These are phyloP conservation scores for Listronotus bonariensis DNA, from an alignment of 1,140 invertebrate species.

Conservation along the genomic window DNA sequence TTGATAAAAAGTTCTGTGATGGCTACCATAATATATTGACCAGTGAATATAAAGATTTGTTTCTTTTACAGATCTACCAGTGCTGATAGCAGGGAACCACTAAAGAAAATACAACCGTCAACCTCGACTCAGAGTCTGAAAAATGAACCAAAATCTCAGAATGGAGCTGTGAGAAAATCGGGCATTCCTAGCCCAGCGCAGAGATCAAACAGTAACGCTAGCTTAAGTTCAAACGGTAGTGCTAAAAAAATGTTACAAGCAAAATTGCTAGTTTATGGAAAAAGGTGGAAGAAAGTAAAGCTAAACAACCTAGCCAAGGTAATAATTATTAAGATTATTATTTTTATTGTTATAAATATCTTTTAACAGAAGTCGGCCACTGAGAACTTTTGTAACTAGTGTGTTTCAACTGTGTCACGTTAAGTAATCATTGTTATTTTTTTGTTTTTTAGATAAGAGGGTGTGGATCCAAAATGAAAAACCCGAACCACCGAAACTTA, in stretches of 20 bases:
- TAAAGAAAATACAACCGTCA: slow-evolving; percentile 56
- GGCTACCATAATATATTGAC: no score
- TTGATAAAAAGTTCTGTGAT: no score
- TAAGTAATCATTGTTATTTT: no score
- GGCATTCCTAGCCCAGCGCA: slow-evolving; percentile 38
- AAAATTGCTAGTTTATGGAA: slow-evolving; percentile 91
- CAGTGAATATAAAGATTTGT: no score
- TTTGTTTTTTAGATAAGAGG: slow-evolving; percentile 59
- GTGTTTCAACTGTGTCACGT: slow-evolving; percentile 41
- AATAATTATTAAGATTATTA: background rate
- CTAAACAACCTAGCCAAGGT: slow-evolving; percentile 59
- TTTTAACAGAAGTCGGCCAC: background rate
- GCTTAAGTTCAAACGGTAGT: slow-evolving; percentile 35
- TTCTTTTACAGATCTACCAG: slow-evolving; percentile 48
- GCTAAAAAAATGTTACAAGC: slow-evolving; percentile 71
- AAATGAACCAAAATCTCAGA: slow-evolving; percentile 57
- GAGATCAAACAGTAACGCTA: slow-evolving; percentile 40
- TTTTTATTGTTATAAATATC: no score
- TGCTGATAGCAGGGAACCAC: slow-evolving; percentile 48
- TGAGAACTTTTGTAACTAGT: background rate
- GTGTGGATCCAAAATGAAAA: slow-evolving; percentile 62
- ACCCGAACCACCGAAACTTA: slow-evolving; percentile 34
- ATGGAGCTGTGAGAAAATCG: slow-evolving; percentile 46
- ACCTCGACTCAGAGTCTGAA: slow-evolving; percentile 62
- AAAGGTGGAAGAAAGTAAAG: slow-evolving; percentile 75